These are phyloP conservation scores for Falco novaeseelandiae DNA, from an alignment of 2,797 vertebrate species.

Conservation along the genomic window DNA sequence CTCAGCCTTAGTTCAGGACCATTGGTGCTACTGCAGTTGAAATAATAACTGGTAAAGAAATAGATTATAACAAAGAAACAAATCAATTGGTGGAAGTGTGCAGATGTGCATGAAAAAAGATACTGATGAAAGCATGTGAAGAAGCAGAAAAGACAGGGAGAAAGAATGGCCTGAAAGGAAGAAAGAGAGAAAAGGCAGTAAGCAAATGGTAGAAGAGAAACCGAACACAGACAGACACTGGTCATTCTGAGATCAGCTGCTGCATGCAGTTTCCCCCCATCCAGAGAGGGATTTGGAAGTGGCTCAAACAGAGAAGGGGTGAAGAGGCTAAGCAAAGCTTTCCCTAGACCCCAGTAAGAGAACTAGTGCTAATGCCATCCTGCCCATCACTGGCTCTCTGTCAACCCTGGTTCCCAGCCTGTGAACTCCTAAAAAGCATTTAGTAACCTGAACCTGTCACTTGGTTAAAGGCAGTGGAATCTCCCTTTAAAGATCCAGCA, in stretches of 20 bases:
- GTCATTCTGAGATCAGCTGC: neutral
- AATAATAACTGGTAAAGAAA: neutral
- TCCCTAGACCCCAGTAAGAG: neutral
- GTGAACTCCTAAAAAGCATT: neutral
- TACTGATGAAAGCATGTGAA: neutral
- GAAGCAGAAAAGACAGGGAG: neutral
- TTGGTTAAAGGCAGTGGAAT: neutral
- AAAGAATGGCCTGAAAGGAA: neutral
- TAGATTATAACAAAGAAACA: neutral
- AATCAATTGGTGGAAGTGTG: neutral
- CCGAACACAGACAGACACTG: neutral
- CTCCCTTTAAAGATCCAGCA: neutral
- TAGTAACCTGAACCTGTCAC: neutral
- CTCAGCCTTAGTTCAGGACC: neutral
- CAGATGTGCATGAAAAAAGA: neutral
- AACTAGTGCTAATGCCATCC: neutral
- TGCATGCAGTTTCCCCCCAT: neutral
- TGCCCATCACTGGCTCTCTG: neutral
- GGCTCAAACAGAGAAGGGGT: neutral
- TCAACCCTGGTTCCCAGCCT: neutral
- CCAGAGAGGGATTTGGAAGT: neutral
- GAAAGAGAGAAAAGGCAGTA: neutral
- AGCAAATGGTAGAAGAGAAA: neutral
- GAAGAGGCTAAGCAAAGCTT: neutral
- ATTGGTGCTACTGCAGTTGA: neutral